Base-by-base conservation (phyloP, 2,797 vertebrate genomes). In the Diglossa cyanea region DNA sequence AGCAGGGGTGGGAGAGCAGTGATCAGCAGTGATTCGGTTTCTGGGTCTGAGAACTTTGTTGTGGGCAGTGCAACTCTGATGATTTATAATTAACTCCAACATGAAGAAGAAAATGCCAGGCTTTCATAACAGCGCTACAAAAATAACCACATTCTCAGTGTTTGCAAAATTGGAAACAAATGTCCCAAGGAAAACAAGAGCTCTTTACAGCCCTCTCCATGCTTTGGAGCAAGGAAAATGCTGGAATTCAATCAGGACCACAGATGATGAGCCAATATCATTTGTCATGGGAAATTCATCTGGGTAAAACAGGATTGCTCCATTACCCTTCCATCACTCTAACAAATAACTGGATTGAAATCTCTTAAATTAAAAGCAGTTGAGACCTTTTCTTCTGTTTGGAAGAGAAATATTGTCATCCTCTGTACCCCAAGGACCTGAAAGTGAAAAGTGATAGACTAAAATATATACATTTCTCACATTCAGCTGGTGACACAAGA, bases 141-240 rank as follows among this genome's bases (percentile, higher is more conserved):
- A 98, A 98, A 98, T 97, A 98, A 98, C 98, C 97, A 96, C 97
- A 97, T 96, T 97, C 94, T 96, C 93, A 98, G 98, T 98, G 97
- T 98, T 98, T 98, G 89, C 86, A 97, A 98, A 98, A 99, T 99
- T 99, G 98, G 97, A 99, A 99, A 98, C 98, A 99, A 98, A 99
- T 99, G 98, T 98, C 96, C 90, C 85, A 96, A 98, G 96, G 96
- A 98, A 98, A 98, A 98, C 97, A 98, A 98, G 97, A 96, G 96
- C 88, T 96, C 96, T 91, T 91, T 96, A 94, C 96, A 94, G 94
- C 95, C 90, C 90, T 96, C 96, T 96, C 94, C 95, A 95, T 95
- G 93, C 95, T 97, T 96, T 97, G 95, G 97, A 97, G 96, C 96
- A 98, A 98, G 98, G 97, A 97, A 98, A 97, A 97, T 95, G 94